A percentile compares a stretch with the other conserved stretches of the same genome.
Conservation (phyloP, 2,888 invertebrate species). For the Lasioglossum leucozonium region DNA sequence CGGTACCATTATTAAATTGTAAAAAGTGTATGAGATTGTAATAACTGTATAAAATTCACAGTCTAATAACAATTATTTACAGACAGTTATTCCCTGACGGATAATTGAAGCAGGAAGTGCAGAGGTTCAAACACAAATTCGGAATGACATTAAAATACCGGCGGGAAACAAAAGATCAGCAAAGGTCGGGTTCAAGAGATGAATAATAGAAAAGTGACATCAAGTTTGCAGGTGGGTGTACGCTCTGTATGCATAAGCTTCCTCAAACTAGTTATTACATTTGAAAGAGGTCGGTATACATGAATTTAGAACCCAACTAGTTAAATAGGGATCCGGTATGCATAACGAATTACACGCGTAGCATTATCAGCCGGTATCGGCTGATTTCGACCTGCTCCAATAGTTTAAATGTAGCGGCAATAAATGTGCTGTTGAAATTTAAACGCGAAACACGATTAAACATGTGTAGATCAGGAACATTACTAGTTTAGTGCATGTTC, state of each 20-base stretch:
- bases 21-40: not conserved
- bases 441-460: not conserved
- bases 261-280: not conserved
- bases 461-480: not conserved
- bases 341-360: not conserved
- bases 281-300: slow-evolving; percentile 1
- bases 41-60: not conserved
- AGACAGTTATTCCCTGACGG: not conserved
- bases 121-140: not conserved
- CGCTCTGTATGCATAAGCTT: not conserved
- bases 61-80: not conserved
- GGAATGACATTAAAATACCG: not conserved
- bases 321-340: not conserved
- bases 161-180: not conserved
- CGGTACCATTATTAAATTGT: no score
- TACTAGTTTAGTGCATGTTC: not conserved
- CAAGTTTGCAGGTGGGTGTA: not conserved
- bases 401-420: not conserved
- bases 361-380: not conserved
- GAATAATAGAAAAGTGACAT: not conserved
- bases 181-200: not conserved
- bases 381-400: not conserved
- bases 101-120: not conserved
- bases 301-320: not conserved
- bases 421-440: not conserved